Evolutionary conservation across 1,140 invertebrate genomes (phyloP), one percentile per base, ranked within the genome.

Genomic region (Augochlora pura): DNA sequence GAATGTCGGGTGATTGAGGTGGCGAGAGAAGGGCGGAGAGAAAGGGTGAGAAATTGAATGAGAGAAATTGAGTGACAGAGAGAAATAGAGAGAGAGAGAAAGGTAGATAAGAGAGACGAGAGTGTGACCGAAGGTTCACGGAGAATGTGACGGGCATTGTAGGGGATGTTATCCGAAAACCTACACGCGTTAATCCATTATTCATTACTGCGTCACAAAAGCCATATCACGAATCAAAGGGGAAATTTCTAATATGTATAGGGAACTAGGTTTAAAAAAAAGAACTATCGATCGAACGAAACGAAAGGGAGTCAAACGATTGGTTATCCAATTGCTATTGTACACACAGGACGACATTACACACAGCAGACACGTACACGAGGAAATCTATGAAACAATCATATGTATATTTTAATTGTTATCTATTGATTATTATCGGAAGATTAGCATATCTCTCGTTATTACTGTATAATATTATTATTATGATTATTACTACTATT

Each of bases 361-460:
- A 32, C 32, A 32, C 1, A 32, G 32, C 32, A 32, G 32, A 32
- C 32, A 32, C 32, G 32, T 32, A 32, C 67, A 82, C 82, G 52
- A 77, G 57, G 57, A 77, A 74, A 74, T 66, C 25, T 42, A 67
- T 65, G 67, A 80, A 72, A 84, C 73, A 79, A 75, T 54, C 82
- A 82, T 86, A 87, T 91, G 84, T 90, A 90, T 87, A 90, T 89
- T 89, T 91, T 87, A 88, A 85, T 89, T 90, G 88, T 91, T 91
- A 89, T 86, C 84, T 89, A 84, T 87, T 85, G 77, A 88, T 75
- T 88, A 89, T 88, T 87, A 88, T 88, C 74, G 62, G 72, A 46
- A 46, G 77, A 72, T 80, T 89, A 86, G 83, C 84, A 79, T 89
- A 89, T 89, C 83, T 89, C 83, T 88, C 86, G 82, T 90, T 87